phyloP scores from a whole-genome alignment of 2,888 invertebrate species.

The Thera britannica region DNA sequence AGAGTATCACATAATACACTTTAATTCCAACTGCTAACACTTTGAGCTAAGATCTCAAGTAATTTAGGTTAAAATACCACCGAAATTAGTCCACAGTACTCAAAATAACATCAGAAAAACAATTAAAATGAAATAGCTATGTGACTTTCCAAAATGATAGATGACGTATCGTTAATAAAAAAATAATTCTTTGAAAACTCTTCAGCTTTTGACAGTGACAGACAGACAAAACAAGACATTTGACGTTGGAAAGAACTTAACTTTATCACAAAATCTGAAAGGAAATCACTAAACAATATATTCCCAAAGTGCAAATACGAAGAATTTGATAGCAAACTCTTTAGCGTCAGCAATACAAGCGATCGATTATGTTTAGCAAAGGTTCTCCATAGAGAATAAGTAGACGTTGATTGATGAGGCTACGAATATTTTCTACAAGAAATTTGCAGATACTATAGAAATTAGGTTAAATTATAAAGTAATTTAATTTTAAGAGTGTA shows the following conservation, averaged over 20 bases:
- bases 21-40: no score
- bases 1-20: no score
- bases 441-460: conserved; percentile 11
- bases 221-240: no score
- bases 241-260: background rate
- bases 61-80: no score
- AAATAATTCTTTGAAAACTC: no score
- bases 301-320: background rate
- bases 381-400: conserved; percentile 29
- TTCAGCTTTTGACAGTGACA: no score
- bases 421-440: conserved; percentile 23
- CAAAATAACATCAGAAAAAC: no score
- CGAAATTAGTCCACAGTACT: no score
- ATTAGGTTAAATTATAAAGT: conserved; percentile 11
- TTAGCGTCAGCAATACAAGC: conserved; percentile 15
- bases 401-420: conserved; percentile 37
- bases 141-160: no score
- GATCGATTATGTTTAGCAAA: conserved; percentile 26
- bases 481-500: background rate
- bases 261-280: conserved; percentile 1
- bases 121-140: no score
- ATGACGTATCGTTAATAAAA: no score
- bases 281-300: background rate
- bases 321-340: conserved; percentile 12
- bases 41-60: no score